Percentiles rank a stretch among this genome's conserved stretches.
Conservation (phyloP, 2,113 vertebrate species). For the Planiliza haematocheilus region DNA sequence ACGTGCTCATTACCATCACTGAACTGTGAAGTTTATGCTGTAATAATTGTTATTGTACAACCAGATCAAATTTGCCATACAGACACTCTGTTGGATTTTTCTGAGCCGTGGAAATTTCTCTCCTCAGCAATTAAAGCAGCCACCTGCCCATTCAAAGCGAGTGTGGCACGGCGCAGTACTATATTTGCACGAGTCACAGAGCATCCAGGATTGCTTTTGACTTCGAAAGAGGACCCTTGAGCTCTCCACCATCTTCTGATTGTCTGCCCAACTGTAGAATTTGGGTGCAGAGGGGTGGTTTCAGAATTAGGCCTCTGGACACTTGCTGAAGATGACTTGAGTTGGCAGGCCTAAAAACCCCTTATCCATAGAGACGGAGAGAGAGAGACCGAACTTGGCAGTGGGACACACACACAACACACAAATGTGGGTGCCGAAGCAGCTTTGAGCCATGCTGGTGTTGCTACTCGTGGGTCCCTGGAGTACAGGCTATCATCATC, state of each 20-base stretch:
- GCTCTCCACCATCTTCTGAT: slow-evolving; percentile 61
- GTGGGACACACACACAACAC: slow-evolving; percentile 48
- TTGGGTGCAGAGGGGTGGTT: slow-evolving; percentile 57
- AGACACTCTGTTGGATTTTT: slow-evolving; percentile 45
- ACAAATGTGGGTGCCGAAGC: slow-evolving; percentile 66
- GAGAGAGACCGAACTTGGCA: slow-evolving; percentile 61
- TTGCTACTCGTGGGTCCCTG: slow-evolving; percentile 66
- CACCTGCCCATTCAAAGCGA: slow-evolving; percentile 40
- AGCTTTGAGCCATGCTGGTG: slow-evolving; percentile 80
- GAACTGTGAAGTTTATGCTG: slow-evolving; percentile 39
- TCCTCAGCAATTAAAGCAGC: slow-evolving; percentile 42
- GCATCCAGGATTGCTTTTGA: slow-evolving; percentile 66
- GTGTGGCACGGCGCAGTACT: slow-evolving; percentile 12
- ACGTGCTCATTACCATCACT: slow-evolving; percentile 30
- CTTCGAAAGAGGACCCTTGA: slow-evolving; percentile 72
- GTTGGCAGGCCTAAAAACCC: slow-evolving; percentile 75
- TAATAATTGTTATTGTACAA: slow-evolving; percentile 33
- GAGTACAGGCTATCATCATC: slow-evolving; percentile 77
- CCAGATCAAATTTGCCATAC: slow-evolving; percentile 12
- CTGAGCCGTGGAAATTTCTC: slow-evolving; percentile 28
- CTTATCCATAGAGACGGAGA: slow-evolving; percentile 62
- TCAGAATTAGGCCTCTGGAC: slow-evolving; percentile 70
- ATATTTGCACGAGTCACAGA: slow-evolving; percentile 69
- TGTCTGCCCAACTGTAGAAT: slow-evolving; percentile 66
- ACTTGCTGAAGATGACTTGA: slow-evolving; percentile 77